These are phyloP conservation scores for Tetragnatha montana DNA, from an alignment of 2,888 invertebrate species.

Conservation along the genomic window DNA sequence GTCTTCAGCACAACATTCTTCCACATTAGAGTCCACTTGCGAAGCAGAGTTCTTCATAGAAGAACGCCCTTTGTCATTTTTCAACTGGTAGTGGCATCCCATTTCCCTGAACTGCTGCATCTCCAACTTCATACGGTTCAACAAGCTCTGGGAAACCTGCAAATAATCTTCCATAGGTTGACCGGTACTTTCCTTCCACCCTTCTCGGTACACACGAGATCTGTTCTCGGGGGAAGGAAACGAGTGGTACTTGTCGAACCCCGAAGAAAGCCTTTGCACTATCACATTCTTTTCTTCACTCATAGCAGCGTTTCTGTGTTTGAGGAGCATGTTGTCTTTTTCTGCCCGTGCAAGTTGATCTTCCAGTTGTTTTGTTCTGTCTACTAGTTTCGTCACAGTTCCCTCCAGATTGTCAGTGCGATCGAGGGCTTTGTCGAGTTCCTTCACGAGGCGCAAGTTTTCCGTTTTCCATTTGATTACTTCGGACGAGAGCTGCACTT, in stretches of 20 bases:
- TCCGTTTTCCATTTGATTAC: slow-evolving; percentile 64
- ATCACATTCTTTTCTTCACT: slow-evolving; percentile 21
- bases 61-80: not conserved
- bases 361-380: slow-evolving; percentile 52
- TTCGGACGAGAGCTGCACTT: slow-evolving; percentile 59
- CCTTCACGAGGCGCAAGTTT: slow-evolving; percentile 53
- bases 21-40: not conserved
- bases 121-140: slow-evolving; percentile 56
- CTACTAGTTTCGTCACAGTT: slow-evolving; percentile 14
- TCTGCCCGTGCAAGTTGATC: slow-evolving; percentile 24
- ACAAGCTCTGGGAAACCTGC: slow-evolving; percentile 52
- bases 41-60: not conserved
- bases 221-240: slow-evolving; percentile 18
- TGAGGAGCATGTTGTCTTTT: slow-evolving; percentile 48
- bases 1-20: slow-evolving; percentile 6
- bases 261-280: slow-evolving; percentile 35
- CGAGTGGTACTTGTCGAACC: slow-evolving; percentile 46
- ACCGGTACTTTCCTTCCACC: not conserved
- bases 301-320: not conserved
- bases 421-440: slow-evolving; percentile 34
- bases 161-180: slow-evolving; percentile 15
- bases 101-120: slow-evolving; percentile 60
- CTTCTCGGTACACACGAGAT: not conserved
- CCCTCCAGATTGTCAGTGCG: slow-evolving; percentile 41
- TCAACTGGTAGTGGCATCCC: not conserved